Evolutionary conservation across 35 echinoderm and acorn worm genomes (phyloP), one percentile per base, ranked within the genome.

Genomic region (Holothuria glaberrima): DNA sequence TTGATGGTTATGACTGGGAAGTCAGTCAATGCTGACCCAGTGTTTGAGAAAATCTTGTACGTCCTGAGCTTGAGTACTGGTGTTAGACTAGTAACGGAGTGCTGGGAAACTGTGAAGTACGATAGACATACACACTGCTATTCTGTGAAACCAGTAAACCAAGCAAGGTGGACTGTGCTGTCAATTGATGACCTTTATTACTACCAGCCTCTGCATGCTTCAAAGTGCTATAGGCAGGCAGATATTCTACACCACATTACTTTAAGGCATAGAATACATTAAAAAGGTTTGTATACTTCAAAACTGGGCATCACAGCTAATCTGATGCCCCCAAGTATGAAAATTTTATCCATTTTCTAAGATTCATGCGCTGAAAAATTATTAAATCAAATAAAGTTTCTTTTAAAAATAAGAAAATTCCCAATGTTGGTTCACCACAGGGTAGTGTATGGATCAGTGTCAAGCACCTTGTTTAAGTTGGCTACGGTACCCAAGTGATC

Each of bases 221-320:
- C 61, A 65, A 65, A 65, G 16, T n/a, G 61, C 61, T 65, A 65
- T 16, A 65, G 26, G 17, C 61, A 21, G 61, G 20, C 19, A 65
- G 61, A 65, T 65, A 6, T 21, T 6, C 61, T 65, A 28, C 61
- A 65, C 61, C 26, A 65, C 61, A 65, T 65, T 65, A 65, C 61
- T 28, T 65, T 65, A n/a, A 65, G 61, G 61, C 61, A 65, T 65
- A 65, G 61, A 65, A 65, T 65, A 65, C 61, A 65, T 65, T 65
- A 65, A 16, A 65, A 65, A 6, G 4, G 61, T 65, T 3, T 17
- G 61, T 65, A 65, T 28, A 65, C 5, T 65, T 3, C 61, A 65
- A 65, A 65, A 65, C 26, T 21, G 61, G 10, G 44, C 44, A 46
- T 46, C 4, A 4, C 44, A 46, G 4, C 10, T 46, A 46, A 46